Percentiles rank a stretch among this genome's conserved stretches.
Evolutionary conservation across 2,113 vertebrate species (phyloP).

Genomic region (Tupaia tana): DNA sequence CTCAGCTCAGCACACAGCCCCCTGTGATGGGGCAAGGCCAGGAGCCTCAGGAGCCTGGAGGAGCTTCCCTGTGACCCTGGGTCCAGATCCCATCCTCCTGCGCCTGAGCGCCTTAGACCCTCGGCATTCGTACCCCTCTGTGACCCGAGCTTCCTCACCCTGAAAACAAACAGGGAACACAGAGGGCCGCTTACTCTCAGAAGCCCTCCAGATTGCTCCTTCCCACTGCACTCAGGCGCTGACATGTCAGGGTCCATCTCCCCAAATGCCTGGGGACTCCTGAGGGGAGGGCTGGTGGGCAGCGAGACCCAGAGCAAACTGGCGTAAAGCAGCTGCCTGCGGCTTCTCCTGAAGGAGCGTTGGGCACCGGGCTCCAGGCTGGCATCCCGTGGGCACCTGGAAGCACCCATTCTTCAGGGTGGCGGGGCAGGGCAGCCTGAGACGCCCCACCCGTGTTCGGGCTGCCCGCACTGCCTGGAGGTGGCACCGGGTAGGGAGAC

Average conservation of each 20-base stretch:
- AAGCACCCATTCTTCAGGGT: background rate
- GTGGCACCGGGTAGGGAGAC: rapidly evolving
- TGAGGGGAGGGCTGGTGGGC: background rate
- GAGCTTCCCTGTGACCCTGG: too few species aligned
- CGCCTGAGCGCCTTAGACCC: background rate
- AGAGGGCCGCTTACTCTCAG: background rate
- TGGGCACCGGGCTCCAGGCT: background rate
- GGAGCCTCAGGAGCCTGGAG: background rate
- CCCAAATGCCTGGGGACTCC: background rate
- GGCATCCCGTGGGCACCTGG: too few species aligned
- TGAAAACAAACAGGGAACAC: background rate
- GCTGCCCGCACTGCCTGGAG: background rate
- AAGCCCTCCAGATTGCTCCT: background rate
- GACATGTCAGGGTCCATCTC: background rate
- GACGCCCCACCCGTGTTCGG: background rate
- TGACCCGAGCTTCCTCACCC: background rate
- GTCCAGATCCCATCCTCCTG: too few species aligned
- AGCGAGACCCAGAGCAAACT: background rate
- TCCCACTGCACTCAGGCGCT: background rate
- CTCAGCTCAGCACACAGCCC: background rate
- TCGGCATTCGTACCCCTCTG: too few species aligned
- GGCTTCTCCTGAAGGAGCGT: background rate
- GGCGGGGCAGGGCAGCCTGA: rapidly evolving
- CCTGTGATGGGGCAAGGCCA: background rate
- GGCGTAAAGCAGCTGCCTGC: background rate